Conservation (phyloP, 2,113 vertebrate genomes). For the Tetrax tetrax region DNA sequence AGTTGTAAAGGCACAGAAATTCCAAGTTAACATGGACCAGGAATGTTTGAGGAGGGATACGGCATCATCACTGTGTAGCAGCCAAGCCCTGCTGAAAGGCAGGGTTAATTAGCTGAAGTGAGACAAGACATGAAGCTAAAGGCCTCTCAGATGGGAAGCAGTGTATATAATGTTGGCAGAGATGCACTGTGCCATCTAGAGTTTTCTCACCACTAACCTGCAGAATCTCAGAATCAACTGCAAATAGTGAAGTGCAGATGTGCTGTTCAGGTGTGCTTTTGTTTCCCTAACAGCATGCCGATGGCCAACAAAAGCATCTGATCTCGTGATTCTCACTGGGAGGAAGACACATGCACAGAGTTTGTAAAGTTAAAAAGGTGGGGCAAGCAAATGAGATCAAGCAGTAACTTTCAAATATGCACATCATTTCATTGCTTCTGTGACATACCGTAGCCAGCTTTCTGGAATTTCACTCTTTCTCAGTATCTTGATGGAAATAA, state of each 20-base stretch:
- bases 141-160: background rate
- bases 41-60: background rate
- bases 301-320: background rate
- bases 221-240: background rate
- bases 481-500: background rate
- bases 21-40: background rate
- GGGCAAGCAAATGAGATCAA: background rate
- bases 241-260: background rate
- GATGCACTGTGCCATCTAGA: background rate
- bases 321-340: background rate
- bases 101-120: background rate
- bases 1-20: background rate
- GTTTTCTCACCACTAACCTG: background rate
- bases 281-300: background rate
- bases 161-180: background rate
- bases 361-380: background rate
- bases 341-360: background rate
- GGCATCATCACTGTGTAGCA: background rate
- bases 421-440: background rate
- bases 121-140: background rate
- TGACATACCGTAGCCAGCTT: background rate
- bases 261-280: background rate
- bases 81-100: background rate
- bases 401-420: background rate
- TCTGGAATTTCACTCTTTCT: background rate